Base-by-base conservation (phyloP, 1,140 invertebrate genomes). In the Saccostrea glomerata region DNA sequence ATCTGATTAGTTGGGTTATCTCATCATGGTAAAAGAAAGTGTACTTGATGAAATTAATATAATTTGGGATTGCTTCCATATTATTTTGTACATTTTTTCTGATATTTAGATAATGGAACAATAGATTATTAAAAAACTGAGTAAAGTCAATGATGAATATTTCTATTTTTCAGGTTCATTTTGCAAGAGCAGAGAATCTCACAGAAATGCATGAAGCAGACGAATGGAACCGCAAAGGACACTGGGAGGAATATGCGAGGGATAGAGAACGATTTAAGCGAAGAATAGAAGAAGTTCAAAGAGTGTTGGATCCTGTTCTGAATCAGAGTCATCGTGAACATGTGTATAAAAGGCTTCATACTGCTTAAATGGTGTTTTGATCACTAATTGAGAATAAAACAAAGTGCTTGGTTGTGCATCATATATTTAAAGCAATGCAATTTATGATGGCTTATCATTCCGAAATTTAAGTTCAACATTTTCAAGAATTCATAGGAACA, bases 251-350 rank as follows among this genome's bases (percentile, higher is more conserved):
- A 36, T 89, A 84, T 88, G 91, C 87, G 11, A 77, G 88, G 2
- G 91, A 92, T 36, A 82, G 91, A 84, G 87, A 90, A 63, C 63
- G 92, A 56, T 92, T 92, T 63, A 54, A 87, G 23, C 77, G 85
- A 70, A 66, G 90, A 66, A 92, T 92, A 56, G 7, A 60, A 54
- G 92, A 90, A 7, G 23, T 86, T 3, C 89, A 89, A 83, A 56
- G 86, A 20, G 56, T 88, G 13, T 2, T 92, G 36, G 47, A 60
- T 56, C 90, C 86, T 60, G 84, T 90, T 12, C 82, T 92, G 54
- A 88, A 90, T 86, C 15, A 87, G 13, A 58, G 70, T 12, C 54
- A 84, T 54, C 54, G 54, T 84, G 17, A 84, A 20, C 40, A 54
- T 84, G 82, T 84, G 82, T 54, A 55, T 54, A 23, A n/a, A 7